Percentiles rank a stretch among this genome's conserved stretches.
These are phyloP conservation scores for Pyxicephalus adspersus DNA, from an alignment of 2,113 vertebrate genomes.

Conservation along the genomic window DNA sequence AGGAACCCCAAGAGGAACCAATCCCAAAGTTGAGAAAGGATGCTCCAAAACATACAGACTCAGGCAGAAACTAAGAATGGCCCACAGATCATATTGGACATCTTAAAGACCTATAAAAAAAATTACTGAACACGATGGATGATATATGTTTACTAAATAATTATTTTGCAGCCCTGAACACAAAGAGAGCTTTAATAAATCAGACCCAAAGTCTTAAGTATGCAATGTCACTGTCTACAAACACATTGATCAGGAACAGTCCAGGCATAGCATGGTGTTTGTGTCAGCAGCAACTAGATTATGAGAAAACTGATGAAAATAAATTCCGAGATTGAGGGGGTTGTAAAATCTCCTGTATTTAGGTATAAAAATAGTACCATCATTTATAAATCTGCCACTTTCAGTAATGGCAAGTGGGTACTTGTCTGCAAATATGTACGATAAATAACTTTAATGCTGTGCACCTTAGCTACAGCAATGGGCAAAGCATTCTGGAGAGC, in stretches of 20 bases:
- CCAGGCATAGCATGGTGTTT: background rate
- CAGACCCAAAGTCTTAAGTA: too few species aligned
- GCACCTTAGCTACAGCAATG: background rate
- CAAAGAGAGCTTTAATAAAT: background rate
- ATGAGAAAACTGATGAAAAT: background rate
- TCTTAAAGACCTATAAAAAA: too few species aligned
- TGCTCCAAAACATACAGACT: too few species aligned
- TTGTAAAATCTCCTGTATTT: background rate
- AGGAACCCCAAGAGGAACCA: too few species aligned
- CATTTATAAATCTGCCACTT: slow-evolving; percentile 11
- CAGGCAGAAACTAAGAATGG: too few species aligned
- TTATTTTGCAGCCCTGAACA: background rate
- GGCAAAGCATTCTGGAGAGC: too few species aligned
- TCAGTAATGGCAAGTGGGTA: background rate
- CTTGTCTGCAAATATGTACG: background rate
- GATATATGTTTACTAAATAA: too few species aligned
- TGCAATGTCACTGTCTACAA: too few species aligned
- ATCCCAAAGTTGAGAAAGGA: too few species aligned
- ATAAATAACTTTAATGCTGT: background rate
- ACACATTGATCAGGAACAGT: background rate
- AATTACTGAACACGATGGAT: too few species aligned
- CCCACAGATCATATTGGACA: too few species aligned
- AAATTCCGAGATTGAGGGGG: background rate
- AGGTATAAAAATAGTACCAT: slow-evolving; percentile 18
- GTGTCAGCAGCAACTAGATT: background rate